Base-by-base conservation (phyloP, 2,797 vertebrate species). In the Gadopsis bispinosus region DNA sequence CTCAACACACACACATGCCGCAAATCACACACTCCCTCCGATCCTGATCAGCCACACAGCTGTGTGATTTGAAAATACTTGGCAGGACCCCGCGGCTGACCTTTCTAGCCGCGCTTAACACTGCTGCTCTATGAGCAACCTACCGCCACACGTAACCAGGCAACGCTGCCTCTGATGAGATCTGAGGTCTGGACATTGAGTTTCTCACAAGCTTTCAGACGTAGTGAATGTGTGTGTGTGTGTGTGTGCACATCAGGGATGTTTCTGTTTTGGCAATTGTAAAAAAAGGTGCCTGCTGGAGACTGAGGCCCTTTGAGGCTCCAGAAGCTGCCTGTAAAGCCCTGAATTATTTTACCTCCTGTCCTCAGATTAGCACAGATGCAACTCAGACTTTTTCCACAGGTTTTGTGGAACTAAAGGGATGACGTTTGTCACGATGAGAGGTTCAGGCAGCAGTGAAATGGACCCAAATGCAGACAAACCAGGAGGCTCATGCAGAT, bases 51-150 rank as follows among this genome's bases (percentile, higher is more conserved):
- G 72, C 68, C 69, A 8, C 64, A 72, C 88, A 78, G 86, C 90
- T 89, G 87, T 81, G 88, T 71, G 86, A 86, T 86, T 88, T 88
- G 88, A 81, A 93, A 92, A 90, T 70, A 83, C 89, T 81, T 87
- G 83, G 88, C 84, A 83, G 86, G 83, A 89, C 80, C 84, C 71
- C 4, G 68, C 35, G 74, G 80, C 48, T 89, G 90, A 91, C 93
- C 91, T 93, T 92, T 92, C 73, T 69, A 78, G 80, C 71, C 12
- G 5, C 17, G 73, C 85, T 89, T 76, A 89, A 89, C 79, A 78
- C 51, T 2, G 64, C 83, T 41, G 72, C 81, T 81, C 84, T 53
- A 55, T 62, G 64, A 87, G 72, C 66, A 59, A 84, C 84, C 83
- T 56, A 39, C 73, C 3, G 26, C 9, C 9, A 39, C 86, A 77